These are phyloP conservation scores for Manis javanica DNA, from an alignment of 2,797 vertebrate species.

Conservation along the genomic window DNA sequence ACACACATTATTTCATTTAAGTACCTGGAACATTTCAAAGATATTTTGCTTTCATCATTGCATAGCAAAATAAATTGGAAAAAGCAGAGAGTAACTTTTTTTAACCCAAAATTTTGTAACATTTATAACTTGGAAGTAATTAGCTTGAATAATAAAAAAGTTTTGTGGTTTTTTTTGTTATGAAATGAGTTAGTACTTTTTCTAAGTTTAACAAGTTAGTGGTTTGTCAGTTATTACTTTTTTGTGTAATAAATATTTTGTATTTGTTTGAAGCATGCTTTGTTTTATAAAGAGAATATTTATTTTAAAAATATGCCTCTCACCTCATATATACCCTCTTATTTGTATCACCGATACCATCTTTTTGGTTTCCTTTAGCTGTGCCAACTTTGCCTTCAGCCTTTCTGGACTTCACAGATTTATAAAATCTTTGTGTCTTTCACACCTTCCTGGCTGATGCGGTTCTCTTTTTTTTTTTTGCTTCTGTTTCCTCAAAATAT, in stretches of 20 bases:
- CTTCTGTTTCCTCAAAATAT: slow-evolving; percentile 32
- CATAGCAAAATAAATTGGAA: slow-evolving; percentile 59
- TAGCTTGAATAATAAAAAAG: slow-evolving; percentile 60
- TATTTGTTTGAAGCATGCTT: slow-evolving; percentile 77
- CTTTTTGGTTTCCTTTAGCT: slow-evolving; percentile 50
- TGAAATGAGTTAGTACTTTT: slow-evolving; percentile 66
- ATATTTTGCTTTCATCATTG: slow-evolving; percentile 51
- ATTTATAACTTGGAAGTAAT: slow-evolving; percentile 66
- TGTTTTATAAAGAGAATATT: slow-evolving; percentile 72
- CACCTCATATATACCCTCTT: neutral
- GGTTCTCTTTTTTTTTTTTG: slow-evolving; percentile 58
- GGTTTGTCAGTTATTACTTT: slow-evolving; percentile 60
- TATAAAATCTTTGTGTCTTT: slow-evolving; percentile 68
- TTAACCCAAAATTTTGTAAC: slow-evolving; percentile 73
- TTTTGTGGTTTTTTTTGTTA: slow-evolving; percentile 13
- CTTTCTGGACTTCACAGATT: slow-evolving; percentile 47
- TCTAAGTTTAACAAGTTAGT: slow-evolving; percentile 64
- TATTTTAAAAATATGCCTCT: slow-evolving; percentile 61
- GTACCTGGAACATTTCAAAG: slow-evolving; percentile 58
- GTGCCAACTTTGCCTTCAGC: neutral
- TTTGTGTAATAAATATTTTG: slow-evolving; percentile 76
- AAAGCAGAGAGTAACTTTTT: slow-evolving; percentile 61
- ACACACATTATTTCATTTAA: slow-evolving; percentile 65
- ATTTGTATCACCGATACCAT: slow-evolving; percentile 13
- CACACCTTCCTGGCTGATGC: slow-evolving; percentile 31